Percentiles rank a stretch among this genome's conserved stretches.
Conservation (phyloP, 64 coral and sea anemone genomes). For the Montipora foliosa region DNA sequence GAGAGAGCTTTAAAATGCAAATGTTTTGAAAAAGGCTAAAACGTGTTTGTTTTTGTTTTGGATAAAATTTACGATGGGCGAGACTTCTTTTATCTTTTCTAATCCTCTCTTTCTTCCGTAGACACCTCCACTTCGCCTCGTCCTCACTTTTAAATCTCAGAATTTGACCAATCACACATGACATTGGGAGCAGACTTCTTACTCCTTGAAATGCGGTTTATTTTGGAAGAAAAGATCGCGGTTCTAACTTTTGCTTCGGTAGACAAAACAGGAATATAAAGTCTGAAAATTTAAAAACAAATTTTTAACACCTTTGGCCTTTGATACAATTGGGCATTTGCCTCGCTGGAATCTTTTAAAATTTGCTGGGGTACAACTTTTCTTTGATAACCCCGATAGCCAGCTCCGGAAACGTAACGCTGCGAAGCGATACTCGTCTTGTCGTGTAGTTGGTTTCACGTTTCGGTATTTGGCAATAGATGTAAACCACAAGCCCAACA, state of each 20-base stretch:
- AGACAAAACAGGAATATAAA: neutral
- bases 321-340: too few species aligned
- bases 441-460: neutral
- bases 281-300: neutral
- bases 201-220: too few species aligned
- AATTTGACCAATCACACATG: neutral
- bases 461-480: slow-evolving; percentile 41
- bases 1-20: slow-evolving; percentile 3
- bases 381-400: too few species aligned
- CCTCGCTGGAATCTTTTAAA: too few species aligned
- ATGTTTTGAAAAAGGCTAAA: neutral
- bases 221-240: too few species aligned
- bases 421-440: slow-evolving; percentile 6
- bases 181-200: neutral
- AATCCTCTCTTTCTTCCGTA: neutral
- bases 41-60: slow-evolving; percentile 14
- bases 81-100: slow-evolving; percentile 1
- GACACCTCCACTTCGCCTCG: neutral
- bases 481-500: slow-evolving; percentile 5
- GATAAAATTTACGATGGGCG: neutral
- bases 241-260: too few species aligned
- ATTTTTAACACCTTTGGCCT: neutral
- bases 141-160: neutral
- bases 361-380: too few species aligned
- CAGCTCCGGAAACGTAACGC: slow-evolving; percentile 14